phyloP scores from a whole-genome alignment of 2,888 invertebrate genomes.

The Thera obeliscata region DNA sequence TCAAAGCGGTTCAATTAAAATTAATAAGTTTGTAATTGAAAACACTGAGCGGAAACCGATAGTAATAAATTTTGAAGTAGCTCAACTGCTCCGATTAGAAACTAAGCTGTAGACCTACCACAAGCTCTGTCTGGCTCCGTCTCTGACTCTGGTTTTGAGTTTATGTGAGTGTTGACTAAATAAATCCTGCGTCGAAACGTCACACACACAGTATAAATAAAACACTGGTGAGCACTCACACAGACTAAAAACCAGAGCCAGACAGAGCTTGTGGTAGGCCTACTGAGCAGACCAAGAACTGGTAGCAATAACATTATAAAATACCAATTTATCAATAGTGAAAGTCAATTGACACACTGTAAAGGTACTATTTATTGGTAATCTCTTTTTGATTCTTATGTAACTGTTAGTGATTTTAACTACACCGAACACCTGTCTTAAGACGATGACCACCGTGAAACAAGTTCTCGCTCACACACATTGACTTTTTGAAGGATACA shows the following conservation, averaged over 20 bases:
- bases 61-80: conserved; percentile 40
- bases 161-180: too few species aligned
- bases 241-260: too few species aligned
- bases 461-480: too few species aligned
- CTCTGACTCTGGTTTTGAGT: too few species aligned
- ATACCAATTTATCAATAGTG: conserved; percentile 28
- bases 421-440: neutral
- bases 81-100: conserved; percentile 38
- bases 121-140: too few species aligned
- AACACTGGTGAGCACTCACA: too few species aligned
- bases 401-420: neutral
- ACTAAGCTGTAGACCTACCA: conserved; percentile 16
- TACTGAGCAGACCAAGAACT: conserved; percentile 8
- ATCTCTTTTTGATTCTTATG: neutral
- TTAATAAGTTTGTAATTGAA: conserved; percentile 44
- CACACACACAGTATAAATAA: too few species aligned
- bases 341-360: conserved; percentile 31
- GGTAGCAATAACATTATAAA: conserved; percentile 22
- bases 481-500: too few species aligned
- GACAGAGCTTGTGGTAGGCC: too few species aligned
- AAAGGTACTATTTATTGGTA: conserved; percentile 1
- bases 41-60: conserved; percentile 42
- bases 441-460: too few species aligned
- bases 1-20: conserved; percentile 49
- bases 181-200: too few species aligned